Conservation (phyloP, 2,113 vertebrate species). For the Accipiter cooperii region DNA sequence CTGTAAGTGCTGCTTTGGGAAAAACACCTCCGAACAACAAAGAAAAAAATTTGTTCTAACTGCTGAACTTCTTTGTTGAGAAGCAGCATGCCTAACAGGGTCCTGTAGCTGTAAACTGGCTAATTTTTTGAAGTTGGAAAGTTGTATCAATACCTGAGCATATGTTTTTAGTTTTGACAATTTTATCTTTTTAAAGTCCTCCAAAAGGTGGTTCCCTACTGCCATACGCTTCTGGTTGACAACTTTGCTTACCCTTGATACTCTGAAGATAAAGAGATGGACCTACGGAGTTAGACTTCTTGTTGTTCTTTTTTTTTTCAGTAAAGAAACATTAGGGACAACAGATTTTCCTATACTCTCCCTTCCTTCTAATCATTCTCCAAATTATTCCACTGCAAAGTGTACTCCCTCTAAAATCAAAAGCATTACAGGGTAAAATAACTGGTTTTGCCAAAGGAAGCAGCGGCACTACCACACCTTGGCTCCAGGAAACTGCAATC, state of each 20-base stretch:
- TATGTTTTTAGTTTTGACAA: neutral
- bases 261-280: neutral
- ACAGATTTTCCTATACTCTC: neutral
- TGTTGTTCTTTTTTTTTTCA: neutral
- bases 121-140: neutral
- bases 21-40: neutral
- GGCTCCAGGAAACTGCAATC: slow-evolving; percentile 19
- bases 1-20: neutral
- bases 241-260: neutral
- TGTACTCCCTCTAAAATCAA: neutral
- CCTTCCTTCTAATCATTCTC: neutral
- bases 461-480: slow-evolving; percentile 25
- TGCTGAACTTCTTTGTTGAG: neutral
- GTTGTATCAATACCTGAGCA: neutral
- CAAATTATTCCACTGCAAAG: neutral
- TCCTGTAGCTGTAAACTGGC: neutral
- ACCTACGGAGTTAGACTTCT: neutral
- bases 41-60: neutral
- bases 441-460: slow-evolving; percentile 50
- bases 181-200: neutral
- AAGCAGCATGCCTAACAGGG: neutral
- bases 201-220: neutral
- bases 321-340: neutral
- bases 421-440: neutral
- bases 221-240: neutral